Conservation (phyloP, 2,888 invertebrate genomes). For the Holacanthella duospinosa region DNA sequence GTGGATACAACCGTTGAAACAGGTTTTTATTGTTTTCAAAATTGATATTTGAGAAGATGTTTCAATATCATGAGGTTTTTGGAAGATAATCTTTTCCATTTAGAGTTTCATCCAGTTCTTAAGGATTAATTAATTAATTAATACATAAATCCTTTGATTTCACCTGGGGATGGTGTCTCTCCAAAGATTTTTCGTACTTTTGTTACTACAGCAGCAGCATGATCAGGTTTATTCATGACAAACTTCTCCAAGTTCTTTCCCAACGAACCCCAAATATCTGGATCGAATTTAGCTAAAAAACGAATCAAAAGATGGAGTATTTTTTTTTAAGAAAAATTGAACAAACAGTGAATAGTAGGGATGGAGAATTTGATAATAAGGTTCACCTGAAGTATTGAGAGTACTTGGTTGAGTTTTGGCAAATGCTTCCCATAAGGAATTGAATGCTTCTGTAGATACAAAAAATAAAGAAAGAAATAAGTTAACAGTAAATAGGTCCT, state of each 20-base stretch:
- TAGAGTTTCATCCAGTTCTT: no score
- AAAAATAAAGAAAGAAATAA: neutral
- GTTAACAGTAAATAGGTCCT: no score
- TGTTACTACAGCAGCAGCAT: constrained; percentile 18
- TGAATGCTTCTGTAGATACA: constrained; percentile 12
- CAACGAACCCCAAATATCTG: constrained; percentile 31
- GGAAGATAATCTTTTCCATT: no score
- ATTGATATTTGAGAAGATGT: no score
- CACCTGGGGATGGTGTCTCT: constrained; percentile 16
- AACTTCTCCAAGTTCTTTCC: constrained; percentile 24
- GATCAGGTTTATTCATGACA: constrained; percentile 12
- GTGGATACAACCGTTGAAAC: no score
- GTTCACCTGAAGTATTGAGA: constrained; percentile 30
- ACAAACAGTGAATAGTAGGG: neutral
- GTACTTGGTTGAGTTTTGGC: constrained; percentile 34
- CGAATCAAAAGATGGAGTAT: no score
- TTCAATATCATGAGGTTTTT: no score
- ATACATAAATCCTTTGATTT: constrained; percentile 27
- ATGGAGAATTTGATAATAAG: neutral
- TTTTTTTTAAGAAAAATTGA: neutral
- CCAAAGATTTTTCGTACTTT: constrained; percentile 25
- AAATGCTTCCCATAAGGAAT: constrained; percentile 34
- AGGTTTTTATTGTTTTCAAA: no score
- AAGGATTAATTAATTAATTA: no score
- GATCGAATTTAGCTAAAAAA: constrained; percentile 12